Evolutionary conservation across 2,888 invertebrate genomes (phyloP).

Genomic region (Tinea trinotella): DNA sequence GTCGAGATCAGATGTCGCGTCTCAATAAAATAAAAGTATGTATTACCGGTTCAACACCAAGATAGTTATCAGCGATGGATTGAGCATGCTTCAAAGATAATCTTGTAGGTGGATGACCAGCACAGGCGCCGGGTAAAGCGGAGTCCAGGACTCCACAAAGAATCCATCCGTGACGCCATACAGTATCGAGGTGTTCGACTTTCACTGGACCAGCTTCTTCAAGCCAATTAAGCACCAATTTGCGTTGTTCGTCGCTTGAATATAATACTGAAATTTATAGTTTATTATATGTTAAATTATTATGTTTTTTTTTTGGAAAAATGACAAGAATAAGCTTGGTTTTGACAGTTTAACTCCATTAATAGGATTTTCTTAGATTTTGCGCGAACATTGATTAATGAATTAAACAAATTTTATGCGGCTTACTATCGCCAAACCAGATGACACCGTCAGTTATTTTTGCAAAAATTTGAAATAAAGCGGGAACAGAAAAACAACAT

Average conservation of each 20-base stretch:
- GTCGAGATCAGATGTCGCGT: too few species aligned
- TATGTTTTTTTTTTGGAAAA: too few species aligned
- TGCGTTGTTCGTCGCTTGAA: slow-evolving; percentile 58
- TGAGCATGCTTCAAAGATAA: slow-evolving; percentile 68
- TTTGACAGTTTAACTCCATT: too few species aligned
- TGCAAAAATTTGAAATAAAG: too few species aligned
- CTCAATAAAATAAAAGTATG: not conserved
- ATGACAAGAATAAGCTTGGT: too few species aligned
- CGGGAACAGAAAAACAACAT: too few species aligned
- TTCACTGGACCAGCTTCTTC: slow-evolving; percentile 48
- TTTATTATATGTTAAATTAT: too few species aligned
- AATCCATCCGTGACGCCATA: slow-evolving; percentile 74
- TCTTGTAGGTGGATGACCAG: slow-evolving; percentile 66
- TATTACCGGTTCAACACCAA: slow-evolving; percentile 72
- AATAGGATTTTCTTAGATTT: too few species aligned
- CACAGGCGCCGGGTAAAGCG: slow-evolving; percentile 74
- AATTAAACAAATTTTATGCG: too few species aligned
- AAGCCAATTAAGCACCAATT: slow-evolving; percentile 56
- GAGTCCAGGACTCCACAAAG: slow-evolving; percentile 73
- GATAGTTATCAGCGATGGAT: slow-evolving; percentile 72
- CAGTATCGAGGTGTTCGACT: slow-evolving; percentile 61
- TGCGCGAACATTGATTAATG: too few species aligned
- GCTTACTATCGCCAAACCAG: too few species aligned
- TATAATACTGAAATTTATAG: slow-evolving; percentile 52
- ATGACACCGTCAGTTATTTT: too few species aligned